Evolutionary conservation across 37 sponge, comb jelly and placozoan species (phyloP).

Genomic region (Agelas oroides): DNA sequence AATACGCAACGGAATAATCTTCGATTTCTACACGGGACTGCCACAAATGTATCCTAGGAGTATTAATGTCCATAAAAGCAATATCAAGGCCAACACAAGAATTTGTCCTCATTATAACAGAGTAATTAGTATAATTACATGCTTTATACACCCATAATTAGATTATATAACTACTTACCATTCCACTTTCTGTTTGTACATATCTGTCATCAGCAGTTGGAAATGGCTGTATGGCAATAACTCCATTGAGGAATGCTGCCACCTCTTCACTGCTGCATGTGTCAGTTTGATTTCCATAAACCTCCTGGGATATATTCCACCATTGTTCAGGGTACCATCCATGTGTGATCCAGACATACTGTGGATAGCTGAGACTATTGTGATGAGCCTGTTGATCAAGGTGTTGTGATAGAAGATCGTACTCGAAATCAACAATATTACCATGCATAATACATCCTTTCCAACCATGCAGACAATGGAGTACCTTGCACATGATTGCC

Average conservation of each 20-base stretch:
- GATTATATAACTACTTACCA: too few relatives aligned
- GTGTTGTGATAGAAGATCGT: not conserved
- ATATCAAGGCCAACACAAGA: too few relatives aligned
- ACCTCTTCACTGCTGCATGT: not conserved
- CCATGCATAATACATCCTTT: too few relatives aligned
- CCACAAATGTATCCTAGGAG: too few relatives aligned
- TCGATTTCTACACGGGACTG: too few relatives aligned
- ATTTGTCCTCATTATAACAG: too few relatives aligned
- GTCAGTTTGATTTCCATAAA: not conserved
- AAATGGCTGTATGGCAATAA: slow-evolving; percentile 2
- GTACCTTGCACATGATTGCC: not conserved
- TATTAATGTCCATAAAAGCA: too few relatives aligned
- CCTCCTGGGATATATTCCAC: not conserved
- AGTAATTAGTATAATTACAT: too few relatives aligned
- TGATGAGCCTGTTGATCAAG: not conserved
- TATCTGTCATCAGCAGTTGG: not conserved
- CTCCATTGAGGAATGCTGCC: not conserved
- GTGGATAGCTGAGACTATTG: not conserved
- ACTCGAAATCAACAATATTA: too few relatives aligned
- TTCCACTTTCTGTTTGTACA: not conserved
- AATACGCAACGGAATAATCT: too few relatives aligned
- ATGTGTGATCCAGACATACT: slow-evolving; percentile 15
- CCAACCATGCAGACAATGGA: too few relatives aligned
- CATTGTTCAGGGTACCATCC: slow-evolving; percentile 14
- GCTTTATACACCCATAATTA: too few relatives aligned